These are phyloP conservation scores for Drosophila seguyi DNA, from an alignment of 1,140 invertebrate species.

Conservation along the genomic window DNA sequence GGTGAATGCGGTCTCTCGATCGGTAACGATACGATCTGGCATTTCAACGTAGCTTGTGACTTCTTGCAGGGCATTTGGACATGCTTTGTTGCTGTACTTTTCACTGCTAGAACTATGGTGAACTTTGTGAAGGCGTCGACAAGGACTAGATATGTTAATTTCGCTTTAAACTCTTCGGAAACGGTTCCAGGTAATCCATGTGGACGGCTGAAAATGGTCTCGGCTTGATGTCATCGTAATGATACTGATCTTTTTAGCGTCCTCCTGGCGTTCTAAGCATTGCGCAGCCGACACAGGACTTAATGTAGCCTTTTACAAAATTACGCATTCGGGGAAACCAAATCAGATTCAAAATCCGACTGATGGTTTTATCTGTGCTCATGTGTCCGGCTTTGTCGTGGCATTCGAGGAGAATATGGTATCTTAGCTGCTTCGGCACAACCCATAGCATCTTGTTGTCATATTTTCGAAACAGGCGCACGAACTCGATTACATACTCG, in stretches of 20 bases:
- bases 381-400: background rate
- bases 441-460: background rate
- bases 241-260: background rate
- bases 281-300: background rate
- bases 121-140: background rate
- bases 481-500: background rate
- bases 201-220: background rate
- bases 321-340: background rate
- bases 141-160: background rate
- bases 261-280: background rate
- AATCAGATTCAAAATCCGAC: background rate
- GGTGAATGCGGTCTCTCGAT: too few relatives aligned
- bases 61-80: background rate
- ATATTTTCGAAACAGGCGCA: background rate
- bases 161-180: background rate
- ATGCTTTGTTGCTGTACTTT: background rate
- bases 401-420: background rate
- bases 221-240: background rate
- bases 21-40: background rate
- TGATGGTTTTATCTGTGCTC: background rate
- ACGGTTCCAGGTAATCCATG: background rate
- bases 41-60: background rate
- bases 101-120: background rate
- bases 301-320: background rate
- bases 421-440: background rate